Conservation (phyloP, 2,888 invertebrate genomes). For the Lycophotia porphyrea region DNA sequence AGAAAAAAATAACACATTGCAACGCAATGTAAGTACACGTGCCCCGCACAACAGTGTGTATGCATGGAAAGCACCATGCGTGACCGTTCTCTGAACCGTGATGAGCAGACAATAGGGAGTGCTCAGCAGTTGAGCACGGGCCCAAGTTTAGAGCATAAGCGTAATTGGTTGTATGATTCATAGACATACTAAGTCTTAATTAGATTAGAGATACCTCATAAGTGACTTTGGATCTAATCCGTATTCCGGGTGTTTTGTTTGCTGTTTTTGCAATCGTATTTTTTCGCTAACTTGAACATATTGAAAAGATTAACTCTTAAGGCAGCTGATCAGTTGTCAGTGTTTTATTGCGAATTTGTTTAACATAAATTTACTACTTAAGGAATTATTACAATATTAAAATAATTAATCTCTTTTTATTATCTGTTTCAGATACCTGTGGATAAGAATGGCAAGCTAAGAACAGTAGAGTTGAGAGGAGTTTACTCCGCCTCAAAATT, state of each 20-base stretch:
- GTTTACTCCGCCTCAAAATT: slow-evolving; percentile 81
- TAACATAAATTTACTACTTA: neutral
- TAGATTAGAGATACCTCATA: slow-evolving; percentile 45
- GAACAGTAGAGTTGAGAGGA: slow-evolving; percentile 82
- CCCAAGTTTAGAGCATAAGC: slow-evolving; percentile 57
- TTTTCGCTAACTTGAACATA: neutral
- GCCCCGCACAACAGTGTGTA: slow-evolving; percentile 60
- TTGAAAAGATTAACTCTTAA: slow-evolving; percentile 11
- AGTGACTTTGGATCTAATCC: slow-evolving; percentile 29
- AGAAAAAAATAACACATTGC: slow-evolving; percentile 56
- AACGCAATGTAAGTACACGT: slow-evolving; percentile 57
- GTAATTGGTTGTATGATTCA: slow-evolving; percentile 49
- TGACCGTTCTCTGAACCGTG: slow-evolving; percentile 87
- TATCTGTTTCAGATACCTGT: slow-evolving; percentile 85
- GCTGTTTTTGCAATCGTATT: slow-evolving; percentile 12
- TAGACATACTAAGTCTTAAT: slow-evolving; percentile 42
- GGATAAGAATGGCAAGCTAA: slow-evolving; percentile 86
- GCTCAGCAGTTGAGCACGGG: slow-evolving; percentile 54
- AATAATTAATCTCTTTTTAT: slow-evolving; percentile 47
- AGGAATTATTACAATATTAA: neutral
- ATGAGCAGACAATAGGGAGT: slow-evolving; percentile 72
- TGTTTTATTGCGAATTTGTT: neutral
- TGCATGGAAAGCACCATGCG: slow-evolving; percentile 81
- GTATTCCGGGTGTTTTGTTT: slow-evolving; percentile 33
- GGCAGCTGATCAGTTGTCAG: slow-evolving; percentile 6